Evolutionary conservation across 2,113 vertebrate genomes (phyloP).

Genomic region (Progne subis): DNA sequence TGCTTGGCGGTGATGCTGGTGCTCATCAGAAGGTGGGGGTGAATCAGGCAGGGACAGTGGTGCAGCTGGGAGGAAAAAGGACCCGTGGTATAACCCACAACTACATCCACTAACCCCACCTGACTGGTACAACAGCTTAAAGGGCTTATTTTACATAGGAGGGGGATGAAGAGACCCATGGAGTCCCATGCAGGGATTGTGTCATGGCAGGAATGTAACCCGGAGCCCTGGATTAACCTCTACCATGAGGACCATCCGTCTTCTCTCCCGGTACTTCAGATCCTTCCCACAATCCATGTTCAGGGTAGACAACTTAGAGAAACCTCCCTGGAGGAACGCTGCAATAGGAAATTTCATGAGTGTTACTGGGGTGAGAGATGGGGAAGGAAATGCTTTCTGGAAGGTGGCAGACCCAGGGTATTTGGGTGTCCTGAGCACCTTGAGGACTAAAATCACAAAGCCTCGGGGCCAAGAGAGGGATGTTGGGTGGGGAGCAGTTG

Average conservation of each 20-base stretch:
- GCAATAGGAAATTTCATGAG: not conserved
- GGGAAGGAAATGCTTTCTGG: not conserved
- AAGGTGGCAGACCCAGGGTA: not conserved
- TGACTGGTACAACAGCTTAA: not conserved
- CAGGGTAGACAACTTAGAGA: not conserved
- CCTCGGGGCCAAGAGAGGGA: rapidly evolving
- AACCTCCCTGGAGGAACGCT: not conserved
- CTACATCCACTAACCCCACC: not conserved
- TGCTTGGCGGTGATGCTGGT: not conserved
- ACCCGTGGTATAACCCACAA: rapidly evolving
- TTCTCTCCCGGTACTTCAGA: not conserved
- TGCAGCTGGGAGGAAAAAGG: not conserved
- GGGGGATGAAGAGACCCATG: not conserved
- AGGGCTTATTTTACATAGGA: not conserved
- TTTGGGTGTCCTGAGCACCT: not conserved
- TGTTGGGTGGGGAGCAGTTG: not conserved
- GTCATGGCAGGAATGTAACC: slow-evolving; percentile 24
- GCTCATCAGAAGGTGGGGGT: not conserved
- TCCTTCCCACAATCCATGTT: not conserved
- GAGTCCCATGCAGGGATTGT: not conserved
- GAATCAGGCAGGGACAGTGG: not conserved
- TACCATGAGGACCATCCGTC: not conserved
- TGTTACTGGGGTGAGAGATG: not conserved
- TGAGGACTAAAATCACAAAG: not conserved
- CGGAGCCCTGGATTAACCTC: not conserved